Evolutionary conservation across 2,888 invertebrate genomes (phyloP).

Genomic region (Eristalinus sepulchralis): DNA sequence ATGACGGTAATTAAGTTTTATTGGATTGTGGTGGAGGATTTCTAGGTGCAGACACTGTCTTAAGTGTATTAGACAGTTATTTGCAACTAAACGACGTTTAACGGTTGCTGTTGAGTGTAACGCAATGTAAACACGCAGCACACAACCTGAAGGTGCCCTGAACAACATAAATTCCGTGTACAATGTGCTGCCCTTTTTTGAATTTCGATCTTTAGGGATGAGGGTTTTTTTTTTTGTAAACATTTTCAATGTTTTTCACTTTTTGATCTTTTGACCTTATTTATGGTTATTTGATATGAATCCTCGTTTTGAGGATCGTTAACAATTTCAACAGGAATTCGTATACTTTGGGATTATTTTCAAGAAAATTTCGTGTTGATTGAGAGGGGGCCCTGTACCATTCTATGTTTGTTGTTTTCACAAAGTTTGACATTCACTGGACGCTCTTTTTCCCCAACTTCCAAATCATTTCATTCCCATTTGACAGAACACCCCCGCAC

Average conservation of each 20-base stretch:
- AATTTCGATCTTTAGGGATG: background rate
- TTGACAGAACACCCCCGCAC: background rate
- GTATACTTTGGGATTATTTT: too few species aligned
- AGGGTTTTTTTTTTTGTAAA: background rate
- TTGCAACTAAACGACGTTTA: constrained; percentile 2
- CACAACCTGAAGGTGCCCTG: background rate
- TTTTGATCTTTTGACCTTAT: background rate
- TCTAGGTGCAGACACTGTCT: background rate
- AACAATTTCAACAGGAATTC: background rate
- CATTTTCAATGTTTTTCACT: background rate
- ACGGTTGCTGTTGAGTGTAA: background rate
- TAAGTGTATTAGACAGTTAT: constrained; percentile 1
- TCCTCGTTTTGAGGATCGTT: background rate
- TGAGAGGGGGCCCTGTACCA: too few species aligned
- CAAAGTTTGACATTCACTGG: background rate
- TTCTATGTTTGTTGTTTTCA: too few species aligned
- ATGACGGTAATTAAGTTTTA: constrained; percentile 68
- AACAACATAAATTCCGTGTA: background rate
- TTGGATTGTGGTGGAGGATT: constrained; percentile 38
- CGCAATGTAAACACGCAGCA: background rate
- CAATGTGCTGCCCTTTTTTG: background rate
- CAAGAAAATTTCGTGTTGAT: too few species aligned
- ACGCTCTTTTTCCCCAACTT: background rate
- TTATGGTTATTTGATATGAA: background rate
- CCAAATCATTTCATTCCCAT: background rate